A percentile compares a stretch with the other conserved stretches of the same genome.
phyloP scores from a whole-genome alignment of 2,113 vertebrate species.

The Isichthys henryi region DNA sequence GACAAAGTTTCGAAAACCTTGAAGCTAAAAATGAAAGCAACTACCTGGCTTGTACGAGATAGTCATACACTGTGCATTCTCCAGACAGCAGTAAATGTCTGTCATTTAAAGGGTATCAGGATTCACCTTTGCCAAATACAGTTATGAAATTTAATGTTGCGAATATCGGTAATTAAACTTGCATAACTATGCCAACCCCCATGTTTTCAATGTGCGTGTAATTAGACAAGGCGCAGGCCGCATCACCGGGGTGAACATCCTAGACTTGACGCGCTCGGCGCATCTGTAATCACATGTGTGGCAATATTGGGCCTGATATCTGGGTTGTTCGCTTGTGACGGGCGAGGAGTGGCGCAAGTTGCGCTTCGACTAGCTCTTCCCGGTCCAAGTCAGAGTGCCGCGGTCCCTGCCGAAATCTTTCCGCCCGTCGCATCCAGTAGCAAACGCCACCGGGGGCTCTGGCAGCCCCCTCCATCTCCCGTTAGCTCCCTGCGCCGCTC shows the following conservation, averaged over 20 bases:
- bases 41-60: background rate
- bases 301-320: background rate
- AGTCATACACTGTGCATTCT: background rate
- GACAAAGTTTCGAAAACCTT: background rate
- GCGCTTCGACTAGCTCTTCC: background rate
- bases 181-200: background rate
- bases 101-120: background rate
- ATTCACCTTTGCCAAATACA: background rate
- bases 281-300: background rate
- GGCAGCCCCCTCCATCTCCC: background rate
- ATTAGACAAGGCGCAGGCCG: background rate
- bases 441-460: background rate
- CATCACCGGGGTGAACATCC: background rate
- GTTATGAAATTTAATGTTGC: background rate
- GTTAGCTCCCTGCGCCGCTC: background rate
- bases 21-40: background rate
- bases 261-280: background rate
- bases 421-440: background rate
- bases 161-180: conserved; percentile 10
- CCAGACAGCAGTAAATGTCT: background rate
- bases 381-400: background rate
- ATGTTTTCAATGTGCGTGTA: background rate
- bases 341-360: background rate
- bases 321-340: background rate
- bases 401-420: background rate